Evolutionary conservation across 2,888 invertebrate genomes (phyloP).

Genomic region (Drosophila villosipedis): DNA sequence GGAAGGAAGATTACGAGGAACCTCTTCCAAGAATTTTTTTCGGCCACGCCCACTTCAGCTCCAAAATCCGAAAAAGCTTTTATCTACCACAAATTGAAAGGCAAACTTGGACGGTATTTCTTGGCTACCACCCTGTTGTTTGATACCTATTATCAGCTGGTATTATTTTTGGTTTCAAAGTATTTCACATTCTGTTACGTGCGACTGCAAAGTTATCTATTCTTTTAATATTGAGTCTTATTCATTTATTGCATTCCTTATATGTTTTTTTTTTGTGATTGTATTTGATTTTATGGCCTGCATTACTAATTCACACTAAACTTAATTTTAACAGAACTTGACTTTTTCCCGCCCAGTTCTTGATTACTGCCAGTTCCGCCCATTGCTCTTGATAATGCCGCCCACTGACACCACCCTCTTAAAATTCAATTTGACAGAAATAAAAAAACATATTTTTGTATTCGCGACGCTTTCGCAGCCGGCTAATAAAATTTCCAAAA

Average conservation of each 20-base stretch:
- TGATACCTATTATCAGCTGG: background rate
- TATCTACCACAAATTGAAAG: background rate
- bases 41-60: rapidly evolving
- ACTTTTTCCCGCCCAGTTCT: background rate
- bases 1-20: background rate
- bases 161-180: background rate
- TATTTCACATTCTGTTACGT: background rate
- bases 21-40: background rate
- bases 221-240: background rate
- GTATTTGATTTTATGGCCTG: background rate
- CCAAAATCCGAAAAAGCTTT: background rate
- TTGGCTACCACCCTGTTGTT: background rate
- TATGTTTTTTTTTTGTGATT: background rate
- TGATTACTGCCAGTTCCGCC: background rate
- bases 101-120: background rate
- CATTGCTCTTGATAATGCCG: slow-evolving; percentile 5
- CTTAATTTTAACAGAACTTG: background rate
- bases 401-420: background rate
- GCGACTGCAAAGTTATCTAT: background rate
- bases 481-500: slow-evolving; percentile 59
- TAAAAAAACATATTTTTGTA: slow-evolving; percentile 48
- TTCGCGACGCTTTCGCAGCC: slow-evolving; percentile 40
- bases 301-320: background rate
- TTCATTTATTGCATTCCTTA: background rate
- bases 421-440: slow-evolving; percentile 16